A percentile compares a stretch with the other conserved stretches of the same genome.
Evolutionary conservation across 2,888 invertebrate species (phyloP).

Genomic region (Gerris lacustris): DNA sequence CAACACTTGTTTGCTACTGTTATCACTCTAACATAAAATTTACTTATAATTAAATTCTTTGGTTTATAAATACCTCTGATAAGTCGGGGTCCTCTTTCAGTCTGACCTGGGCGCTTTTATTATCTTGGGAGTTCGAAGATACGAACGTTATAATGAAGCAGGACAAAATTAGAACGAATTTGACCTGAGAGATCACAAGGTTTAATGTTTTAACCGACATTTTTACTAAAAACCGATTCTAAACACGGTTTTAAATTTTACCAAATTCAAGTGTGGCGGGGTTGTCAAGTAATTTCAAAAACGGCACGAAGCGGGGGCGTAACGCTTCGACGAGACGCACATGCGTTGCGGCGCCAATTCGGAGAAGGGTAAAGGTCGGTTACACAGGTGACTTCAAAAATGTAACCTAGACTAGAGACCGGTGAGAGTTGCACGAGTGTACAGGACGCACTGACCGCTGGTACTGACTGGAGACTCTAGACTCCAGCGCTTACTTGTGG

Average conservation of each 20-base stretch:
- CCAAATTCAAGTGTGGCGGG: background rate
- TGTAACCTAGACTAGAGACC: background rate
- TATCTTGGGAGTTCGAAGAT: too few relatives aligned
- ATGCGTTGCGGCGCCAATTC: background rate
- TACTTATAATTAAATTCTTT: too few relatives aligned
- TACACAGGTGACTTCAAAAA: background rate
- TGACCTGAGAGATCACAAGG: background rate
- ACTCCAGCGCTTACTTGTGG: background rate
- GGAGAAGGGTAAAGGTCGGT: constrained; percentile 1
- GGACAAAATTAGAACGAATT: background rate
- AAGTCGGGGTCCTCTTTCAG: too few relatives aligned
- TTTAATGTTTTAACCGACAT: background rate
- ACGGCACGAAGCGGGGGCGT: background rate
- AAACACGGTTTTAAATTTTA: background rate
- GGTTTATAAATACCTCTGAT: too few relatives aligned
- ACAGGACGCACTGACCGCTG: background rate
- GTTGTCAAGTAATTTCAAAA: too few relatives aligned
- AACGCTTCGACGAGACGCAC: background rate
- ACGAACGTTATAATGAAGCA: background rate
- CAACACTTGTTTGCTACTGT: too few relatives aligned
- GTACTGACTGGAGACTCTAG: background rate
- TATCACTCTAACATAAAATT: too few relatives aligned
- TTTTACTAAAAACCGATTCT: background rate
- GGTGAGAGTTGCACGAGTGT: background rate
- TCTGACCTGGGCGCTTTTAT: too few relatives aligned